A percentile compares a stretch with the other conserved stretches of the same genome.
Evolutionary conservation across 2,797 vertebrate genomes (phyloP).

Genomic region (Ctenopoma kingsleyae): DNA sequence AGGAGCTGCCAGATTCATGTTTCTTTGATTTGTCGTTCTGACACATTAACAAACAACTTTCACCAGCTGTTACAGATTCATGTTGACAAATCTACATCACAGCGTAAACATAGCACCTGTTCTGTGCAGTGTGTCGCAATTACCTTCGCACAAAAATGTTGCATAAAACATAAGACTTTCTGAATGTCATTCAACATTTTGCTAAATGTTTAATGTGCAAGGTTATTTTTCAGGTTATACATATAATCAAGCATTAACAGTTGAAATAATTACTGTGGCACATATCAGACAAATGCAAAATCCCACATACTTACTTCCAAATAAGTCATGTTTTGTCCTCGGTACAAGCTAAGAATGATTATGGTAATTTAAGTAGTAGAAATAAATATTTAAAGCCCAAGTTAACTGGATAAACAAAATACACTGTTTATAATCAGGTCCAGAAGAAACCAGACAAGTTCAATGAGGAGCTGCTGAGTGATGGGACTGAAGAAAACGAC

Average conservation of each 20-base stretch:
- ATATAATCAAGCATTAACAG: too few species aligned
- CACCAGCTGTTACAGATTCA: neutral
- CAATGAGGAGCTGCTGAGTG: conserved; percentile 95
- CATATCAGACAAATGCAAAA: neutral
- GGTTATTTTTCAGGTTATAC: too few species aligned
- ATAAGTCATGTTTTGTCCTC: neutral
- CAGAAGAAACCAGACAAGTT: conserved; percentile 97
- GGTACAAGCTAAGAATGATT: neutral
- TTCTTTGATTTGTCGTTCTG: neutral
- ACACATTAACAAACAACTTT: neutral
- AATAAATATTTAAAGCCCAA: neutral
- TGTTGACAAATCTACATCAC: neutral
- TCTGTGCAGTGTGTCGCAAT: neutral
- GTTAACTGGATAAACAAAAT: neutral
- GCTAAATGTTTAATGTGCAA: too few species aligned
- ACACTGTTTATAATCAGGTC: conserved; percentile 84
- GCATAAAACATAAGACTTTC: neutral
- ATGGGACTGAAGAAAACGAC: conserved; percentile 90
- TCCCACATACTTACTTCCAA: neutral
- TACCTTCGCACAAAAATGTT: too few species aligned
- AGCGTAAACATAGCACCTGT: neutral
- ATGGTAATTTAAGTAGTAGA: neutral
- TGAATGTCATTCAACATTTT: too few species aligned
- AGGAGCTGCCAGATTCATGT: neutral
- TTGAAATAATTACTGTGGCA: neutral